Evolutionary conservation across 2,888 invertebrate genomes (phyloP).

Genomic region (Coelogynopora nodosa): DNA sequence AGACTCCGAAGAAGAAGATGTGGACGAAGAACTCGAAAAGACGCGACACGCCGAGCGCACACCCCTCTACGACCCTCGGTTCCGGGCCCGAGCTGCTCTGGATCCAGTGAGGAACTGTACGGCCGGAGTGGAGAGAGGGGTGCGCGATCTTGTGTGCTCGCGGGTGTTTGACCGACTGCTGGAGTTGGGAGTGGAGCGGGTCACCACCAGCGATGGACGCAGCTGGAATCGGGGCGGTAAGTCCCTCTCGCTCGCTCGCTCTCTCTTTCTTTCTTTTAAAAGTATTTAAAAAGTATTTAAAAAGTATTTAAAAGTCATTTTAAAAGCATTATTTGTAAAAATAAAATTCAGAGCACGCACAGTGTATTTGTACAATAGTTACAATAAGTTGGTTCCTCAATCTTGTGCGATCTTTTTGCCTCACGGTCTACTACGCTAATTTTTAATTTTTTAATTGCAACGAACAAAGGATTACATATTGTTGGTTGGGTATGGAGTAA

Average conservation of each 20-base stretch:
- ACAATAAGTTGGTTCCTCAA: too few relatives aligned
- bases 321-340: too few relatives aligned
- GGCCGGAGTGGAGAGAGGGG: slow-evolving; percentile 71
- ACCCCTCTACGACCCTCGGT: slow-evolving; percentile 52
- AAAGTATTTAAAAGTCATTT: too few relatives aligned
- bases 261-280: too few relatives aligned
- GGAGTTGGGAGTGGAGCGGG: slow-evolving; percentile 47
- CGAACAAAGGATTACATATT: too few relatives aligned
- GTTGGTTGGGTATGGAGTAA: too few relatives aligned
- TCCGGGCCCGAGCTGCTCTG: slow-evolving; percentile 62
- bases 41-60: slow-evolving; percentile 30
- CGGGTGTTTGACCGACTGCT: slow-evolving; percentile 69
- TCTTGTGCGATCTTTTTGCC: too few relatives aligned
- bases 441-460: too few relatives aligned
- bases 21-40: background rate
- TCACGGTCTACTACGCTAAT: too few relatives aligned
- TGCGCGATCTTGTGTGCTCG: slow-evolving; percentile 68
- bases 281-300: too few relatives aligned
- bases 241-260: background rate
- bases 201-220: slow-evolving; percentile 48
- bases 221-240: slow-evolving; percentile 58
- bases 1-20: background rate
- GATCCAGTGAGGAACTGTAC: slow-evolving; percentile 77
- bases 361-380: too few relatives aligned
- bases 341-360: too few relatives aligned